These are phyloP conservation scores for Oreohelix idahoensis DNA, from an alignment of 1,140 invertebrate genomes.

Conservation along the genomic window DNA sequence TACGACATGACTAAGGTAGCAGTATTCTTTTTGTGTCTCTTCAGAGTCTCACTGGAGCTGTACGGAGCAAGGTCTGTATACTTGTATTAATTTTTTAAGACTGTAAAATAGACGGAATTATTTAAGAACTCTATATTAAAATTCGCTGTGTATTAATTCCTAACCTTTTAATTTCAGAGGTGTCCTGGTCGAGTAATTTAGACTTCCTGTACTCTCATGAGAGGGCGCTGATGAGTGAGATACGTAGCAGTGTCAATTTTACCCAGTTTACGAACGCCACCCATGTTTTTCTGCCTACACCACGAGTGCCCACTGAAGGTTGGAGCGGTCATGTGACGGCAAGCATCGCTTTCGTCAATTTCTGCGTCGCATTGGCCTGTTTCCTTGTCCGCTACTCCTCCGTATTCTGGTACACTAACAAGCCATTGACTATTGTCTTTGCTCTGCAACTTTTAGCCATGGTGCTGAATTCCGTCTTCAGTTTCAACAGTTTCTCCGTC, in stretches of 20 bases:
- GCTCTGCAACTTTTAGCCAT: slow-evolving; percentile 58
- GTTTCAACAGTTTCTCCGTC: slow-evolving; percentile 54
- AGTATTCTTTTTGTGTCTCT: no score
- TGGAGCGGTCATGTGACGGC: slow-evolving; percentile 45
- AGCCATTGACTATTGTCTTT: slow-evolving; percentile 57
- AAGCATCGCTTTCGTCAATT: slow-evolving; percentile 61
- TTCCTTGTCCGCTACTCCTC: slow-evolving; percentile 59
- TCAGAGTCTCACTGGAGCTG: no score
- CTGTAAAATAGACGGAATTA: no score
- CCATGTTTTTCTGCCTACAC: slow-evolving; percentile 47
- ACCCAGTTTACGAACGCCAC: slow-evolving; percentile 46
- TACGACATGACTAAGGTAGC: no score
- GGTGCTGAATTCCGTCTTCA: slow-evolving; percentile 53
- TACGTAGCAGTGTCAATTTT: slow-evolving; percentile 53
- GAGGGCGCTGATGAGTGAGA: slow-evolving; percentile 47
- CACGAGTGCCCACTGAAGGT: slow-evolving; percentile 41
- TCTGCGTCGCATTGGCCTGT: slow-evolving; percentile 54
- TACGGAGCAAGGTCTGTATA: no score
- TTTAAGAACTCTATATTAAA: no score
- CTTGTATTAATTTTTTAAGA: no score
- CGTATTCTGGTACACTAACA: slow-evolving; percentile 70
- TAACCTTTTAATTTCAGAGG: slow-evolving; percentile 54
- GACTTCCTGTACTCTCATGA: slow-evolving; percentile 58
- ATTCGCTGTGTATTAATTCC: no score
- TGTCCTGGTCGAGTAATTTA: slow-evolving; percentile 59